Conservation (phyloP, 2,888 invertebrate species). For the Prenolepis imparis region DNA sequence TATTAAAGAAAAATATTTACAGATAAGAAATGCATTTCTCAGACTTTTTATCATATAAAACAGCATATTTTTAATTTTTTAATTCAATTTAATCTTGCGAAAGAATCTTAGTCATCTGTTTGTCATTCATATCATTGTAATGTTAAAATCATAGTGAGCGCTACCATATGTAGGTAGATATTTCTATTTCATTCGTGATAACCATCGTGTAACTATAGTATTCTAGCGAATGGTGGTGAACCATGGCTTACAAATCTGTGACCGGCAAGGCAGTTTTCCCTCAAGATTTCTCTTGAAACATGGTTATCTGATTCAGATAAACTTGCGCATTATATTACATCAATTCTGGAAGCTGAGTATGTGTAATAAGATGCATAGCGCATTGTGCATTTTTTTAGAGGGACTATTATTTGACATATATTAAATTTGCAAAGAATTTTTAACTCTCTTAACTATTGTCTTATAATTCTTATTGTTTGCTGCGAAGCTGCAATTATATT, state of each 20-base stretch:
- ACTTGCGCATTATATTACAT: neutral
- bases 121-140: neutral
- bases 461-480: neutral
- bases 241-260: slow-evolving; percentile 38
- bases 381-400: neutral
- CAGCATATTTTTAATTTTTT: neutral
- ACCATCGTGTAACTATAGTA: neutral
- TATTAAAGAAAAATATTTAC: neutral
- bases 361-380: neutral
- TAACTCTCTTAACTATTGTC: neutral
- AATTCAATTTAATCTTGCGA: neutral
- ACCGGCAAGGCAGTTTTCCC: slow-evolving; percentile 68
- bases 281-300: neutral
- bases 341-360: neutral
- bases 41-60: neutral
- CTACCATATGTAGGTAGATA: slow-evolving; percentile 59
- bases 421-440: neutral
- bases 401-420: neutral
- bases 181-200: neutral
- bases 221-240: neutral
- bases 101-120: neutral
- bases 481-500: neutral
- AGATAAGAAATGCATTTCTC: neutral
- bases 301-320: slow-evolving; percentile 69
- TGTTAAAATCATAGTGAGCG: neutral